phyloP scores from a whole-genome alignment of 2,797 vertebrate species.

The Garrulus glandarius region DNA sequence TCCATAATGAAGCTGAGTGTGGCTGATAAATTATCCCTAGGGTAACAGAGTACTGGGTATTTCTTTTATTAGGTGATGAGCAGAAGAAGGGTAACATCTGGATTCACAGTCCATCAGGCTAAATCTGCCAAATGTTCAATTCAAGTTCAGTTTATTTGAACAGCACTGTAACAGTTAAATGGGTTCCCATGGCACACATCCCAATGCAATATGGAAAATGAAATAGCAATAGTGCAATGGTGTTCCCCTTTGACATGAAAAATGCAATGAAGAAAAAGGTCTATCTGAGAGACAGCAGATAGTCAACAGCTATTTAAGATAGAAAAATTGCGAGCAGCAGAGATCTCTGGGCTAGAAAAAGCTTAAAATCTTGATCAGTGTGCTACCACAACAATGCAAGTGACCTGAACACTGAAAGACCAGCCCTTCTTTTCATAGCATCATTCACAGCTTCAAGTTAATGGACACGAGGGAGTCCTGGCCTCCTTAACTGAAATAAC shows the following conservation, averaged over 20 bases:
- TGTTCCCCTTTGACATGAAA: constrained; percentile 4
- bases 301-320: neutral
- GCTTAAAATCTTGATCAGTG: neutral
- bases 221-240: neutral
- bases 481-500: neutral
- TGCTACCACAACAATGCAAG: neutral
- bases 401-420: neutral
- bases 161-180: neutral
- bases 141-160: neutral
- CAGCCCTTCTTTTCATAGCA: neutral
- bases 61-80: constrained; percentile 33
- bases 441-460: neutral
- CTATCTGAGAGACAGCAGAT: neutral
- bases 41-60: neutral
- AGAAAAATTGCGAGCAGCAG: neutral
- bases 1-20: neutral
- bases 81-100: constrained; percentile 38
- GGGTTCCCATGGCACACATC: neutral
- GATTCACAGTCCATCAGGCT: neutral
- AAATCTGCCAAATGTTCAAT: neutral
- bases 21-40: neutral
- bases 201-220: neutral
- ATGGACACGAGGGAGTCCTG: neutral
- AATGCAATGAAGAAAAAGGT: neutral
- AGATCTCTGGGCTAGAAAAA: neutral